Evolutionary conservation across 2,888 invertebrate genomes (phyloP), one percentile per base, ranked within the genome.

Genomic region (Cotesia congregata): DNA sequence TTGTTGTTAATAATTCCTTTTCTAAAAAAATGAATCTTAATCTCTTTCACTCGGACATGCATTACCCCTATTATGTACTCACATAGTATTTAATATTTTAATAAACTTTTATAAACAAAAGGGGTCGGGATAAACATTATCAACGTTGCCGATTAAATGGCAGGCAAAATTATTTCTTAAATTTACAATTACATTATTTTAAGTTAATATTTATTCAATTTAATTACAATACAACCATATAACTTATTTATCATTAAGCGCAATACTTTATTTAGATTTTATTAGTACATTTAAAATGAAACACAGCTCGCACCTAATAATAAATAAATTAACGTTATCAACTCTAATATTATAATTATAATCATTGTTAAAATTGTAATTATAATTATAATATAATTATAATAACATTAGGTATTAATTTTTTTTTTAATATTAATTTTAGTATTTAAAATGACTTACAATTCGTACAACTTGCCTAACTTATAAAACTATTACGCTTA

Each of bases 401-500:
- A 76, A 78, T 81, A 81, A 78, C 67, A 79, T 80, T 80, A 80
- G 82, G 81, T 82, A 81, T 79, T 82, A 82, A 79, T 75, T 76
- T 70, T 67, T 79, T 69, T 68, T 80, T 75, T 39, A 50, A 69
- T 73, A 74, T 60, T 71, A 67, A 38, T 62, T 17, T 71, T 75
- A 68, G 7, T 64, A 65, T 41, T 68, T 74, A 77, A 77, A 73
- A 75, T 79, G 79, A 74, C 81, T 81, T 81, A 81, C 81, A 81
- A 79, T 84, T 82, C 83, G 79, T 85, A 83, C 83, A 82, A 83
- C 80, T 80, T 77, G 78, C 76, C 79, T 79, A 82, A 79, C 83
- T 85, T 84, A 85, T 87, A 85, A 85, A 88, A 87, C 88, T 89
- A 87, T 86, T 84, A 87, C 83, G 86, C 79, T 87, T 88, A 88